Evolutionary conservation across 2,113 vertebrate genomes (phyloP).

Genomic region (Oreochromis aureus): DNA sequence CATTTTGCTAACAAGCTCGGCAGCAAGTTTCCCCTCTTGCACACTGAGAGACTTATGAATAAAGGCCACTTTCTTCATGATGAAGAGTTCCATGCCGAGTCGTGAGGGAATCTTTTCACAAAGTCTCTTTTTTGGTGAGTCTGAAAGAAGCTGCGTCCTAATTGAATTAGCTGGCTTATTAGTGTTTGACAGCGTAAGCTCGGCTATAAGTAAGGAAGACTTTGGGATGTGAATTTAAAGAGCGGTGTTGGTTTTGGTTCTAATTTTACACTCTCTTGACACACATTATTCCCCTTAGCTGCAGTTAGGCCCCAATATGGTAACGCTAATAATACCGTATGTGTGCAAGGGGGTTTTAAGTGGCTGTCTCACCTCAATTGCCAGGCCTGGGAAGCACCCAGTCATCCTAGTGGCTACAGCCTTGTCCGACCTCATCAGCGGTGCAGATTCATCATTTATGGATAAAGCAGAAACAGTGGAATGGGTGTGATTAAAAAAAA

Average conservation of each 20-base stretch:
- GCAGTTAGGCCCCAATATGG: slow-evolving; percentile 56
- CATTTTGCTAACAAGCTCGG: slow-evolving; percentile 71
- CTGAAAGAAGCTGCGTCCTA: slow-evolving; percentile 49
- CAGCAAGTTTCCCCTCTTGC: slow-evolving; percentile 32
- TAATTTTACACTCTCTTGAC: slow-evolving; percentile 66
- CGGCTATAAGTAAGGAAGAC: slow-evolving; percentile 48
- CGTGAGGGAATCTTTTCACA: slow-evolving; percentile 48
- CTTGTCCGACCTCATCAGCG: background rate
- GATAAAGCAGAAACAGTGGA: background rate
- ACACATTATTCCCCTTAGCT: slow-evolving; percentile 61
- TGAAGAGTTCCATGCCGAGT: slow-evolving; percentile 49
- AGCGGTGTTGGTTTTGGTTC: slow-evolving; percentile 56
- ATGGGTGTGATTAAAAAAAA: slow-evolving; percentile 2
- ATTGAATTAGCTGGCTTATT: slow-evolving; percentile 71
- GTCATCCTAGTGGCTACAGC: background rate
- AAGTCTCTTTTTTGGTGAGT: slow-evolving; percentile 43
- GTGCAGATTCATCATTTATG: slow-evolving; percentile 11
- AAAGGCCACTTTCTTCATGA: slow-evolving; percentile 50
- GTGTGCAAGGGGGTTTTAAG: slow-evolving; percentile 41
- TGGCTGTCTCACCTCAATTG: slow-evolving; percentile 35
- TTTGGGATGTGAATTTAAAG: slow-evolving; percentile 51
- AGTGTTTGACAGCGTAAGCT: slow-evolving; percentile 58
- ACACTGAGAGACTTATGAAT: slow-evolving; percentile 38
- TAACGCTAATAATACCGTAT: slow-evolving; percentile 50
- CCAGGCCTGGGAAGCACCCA: slow-evolving; percentile 5